Evolutionary conservation across 1,140 invertebrate genomes (phyloP).

Genomic region (Brachionus rotundiformis): DNA sequence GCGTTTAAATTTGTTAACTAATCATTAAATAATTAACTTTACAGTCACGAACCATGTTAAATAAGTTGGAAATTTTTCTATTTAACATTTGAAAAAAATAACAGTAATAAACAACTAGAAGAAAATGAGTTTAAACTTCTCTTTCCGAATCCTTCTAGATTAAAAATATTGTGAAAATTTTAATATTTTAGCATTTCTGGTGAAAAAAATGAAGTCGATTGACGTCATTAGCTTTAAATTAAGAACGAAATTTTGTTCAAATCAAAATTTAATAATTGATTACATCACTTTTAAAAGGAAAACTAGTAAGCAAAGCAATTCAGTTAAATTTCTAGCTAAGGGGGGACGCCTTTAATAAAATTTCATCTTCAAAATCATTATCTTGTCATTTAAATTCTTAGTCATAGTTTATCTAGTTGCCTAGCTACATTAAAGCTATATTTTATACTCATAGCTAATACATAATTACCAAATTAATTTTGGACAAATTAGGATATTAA

Average conservation of each 20-base stretch:
- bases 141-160: not conserved
- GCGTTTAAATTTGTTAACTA: not conserved
- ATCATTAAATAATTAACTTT: not conserved
- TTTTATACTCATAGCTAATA: not conserved
- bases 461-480: too few species aligned
- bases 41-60: not conserved
- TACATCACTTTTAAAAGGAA: constrained; percentile 3
- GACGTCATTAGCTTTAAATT: constrained; percentile 2
- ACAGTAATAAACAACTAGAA: not conserved
- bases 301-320: not conserved
- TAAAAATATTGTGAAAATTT: not conserved
- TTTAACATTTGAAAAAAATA: not conserved
- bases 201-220: not conserved
- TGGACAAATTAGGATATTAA: not conserved
- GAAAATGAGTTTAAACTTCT: not conserved
- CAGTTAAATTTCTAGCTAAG: not conserved
- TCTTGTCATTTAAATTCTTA: too few species aligned
- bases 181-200: not conserved
- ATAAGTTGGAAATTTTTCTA: not conserved
- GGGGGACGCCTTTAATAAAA: not conserved
- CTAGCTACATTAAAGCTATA: not conserved
- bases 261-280: constrained; percentile 2
- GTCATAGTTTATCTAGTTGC: not conserved
- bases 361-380: too few species aligned
- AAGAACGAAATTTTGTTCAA: not conserved